These are phyloP conservation scores for Adelphocoris suturalis DNA, from an alignment of 2,888 invertebrate genomes.

Conservation along the genomic window DNA sequence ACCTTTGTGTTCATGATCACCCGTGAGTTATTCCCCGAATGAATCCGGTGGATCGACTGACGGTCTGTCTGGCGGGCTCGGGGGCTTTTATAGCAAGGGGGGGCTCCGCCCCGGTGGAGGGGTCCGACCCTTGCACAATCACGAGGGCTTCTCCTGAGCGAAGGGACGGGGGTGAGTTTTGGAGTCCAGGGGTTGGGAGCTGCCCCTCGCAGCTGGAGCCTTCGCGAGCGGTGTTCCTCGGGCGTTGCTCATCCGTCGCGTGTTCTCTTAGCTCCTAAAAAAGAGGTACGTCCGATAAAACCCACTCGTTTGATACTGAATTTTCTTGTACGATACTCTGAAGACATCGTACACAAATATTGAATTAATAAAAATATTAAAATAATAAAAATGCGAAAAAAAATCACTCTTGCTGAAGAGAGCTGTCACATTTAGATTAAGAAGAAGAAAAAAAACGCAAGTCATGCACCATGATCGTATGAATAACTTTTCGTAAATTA, in stretches of 20 bases:
- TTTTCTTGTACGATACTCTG: too few species aligned
- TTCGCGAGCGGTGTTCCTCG: neutral
- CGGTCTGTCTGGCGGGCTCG: conserved; percentile 20
- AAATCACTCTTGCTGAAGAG: too few species aligned
- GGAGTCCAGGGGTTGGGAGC: neutral
- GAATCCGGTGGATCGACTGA: conserved; percentile 67
- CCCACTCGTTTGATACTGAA: too few species aligned
- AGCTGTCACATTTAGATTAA: too few species aligned
- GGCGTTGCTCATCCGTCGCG: neutral
- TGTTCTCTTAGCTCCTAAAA: neutral
- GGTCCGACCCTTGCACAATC: conserved; percentile 49
- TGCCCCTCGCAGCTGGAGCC: neutral
- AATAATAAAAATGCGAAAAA: too few species aligned
- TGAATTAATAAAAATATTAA: too few species aligned
- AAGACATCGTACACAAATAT: too few species aligned
- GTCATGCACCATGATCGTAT: too few species aligned
- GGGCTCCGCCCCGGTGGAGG: conserved; percentile 33
- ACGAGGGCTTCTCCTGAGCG: neutral
- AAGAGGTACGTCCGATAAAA: too few species aligned
- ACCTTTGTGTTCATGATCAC: conserved; percentile 69
- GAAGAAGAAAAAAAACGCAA: too few species aligned
- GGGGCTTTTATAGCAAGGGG: conserved; percentile 65
- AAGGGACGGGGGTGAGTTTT: neutral
- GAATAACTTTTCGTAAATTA: too few species aligned
- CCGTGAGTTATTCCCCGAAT: conserved; percentile 15